These are phyloP conservation scores for Syndactyla subalaris DNA, from an alignment of 2,797 vertebrate species.

Conservation along the genomic window DNA sequence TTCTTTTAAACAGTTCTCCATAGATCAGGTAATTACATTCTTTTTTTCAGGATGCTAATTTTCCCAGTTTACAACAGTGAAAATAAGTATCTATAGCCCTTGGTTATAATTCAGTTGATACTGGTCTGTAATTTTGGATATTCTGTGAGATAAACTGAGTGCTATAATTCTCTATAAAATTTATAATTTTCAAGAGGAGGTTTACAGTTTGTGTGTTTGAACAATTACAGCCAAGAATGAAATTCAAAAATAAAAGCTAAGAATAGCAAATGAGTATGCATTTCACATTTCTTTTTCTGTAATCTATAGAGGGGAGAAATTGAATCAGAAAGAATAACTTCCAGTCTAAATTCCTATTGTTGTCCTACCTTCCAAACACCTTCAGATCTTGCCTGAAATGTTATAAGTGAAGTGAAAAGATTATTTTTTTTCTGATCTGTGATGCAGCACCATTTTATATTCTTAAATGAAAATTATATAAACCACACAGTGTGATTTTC, in stretches of 20 bases:
- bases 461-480: background rate
- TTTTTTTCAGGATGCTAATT: background rate
- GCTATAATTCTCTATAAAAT: background rate
- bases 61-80: background rate
- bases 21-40: background rate
- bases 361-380: background rate
- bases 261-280: background rate
- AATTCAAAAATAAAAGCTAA: constrained; percentile 5
- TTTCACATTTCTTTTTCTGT: background rate
- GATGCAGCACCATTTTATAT: background rate
- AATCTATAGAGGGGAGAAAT: background rate
- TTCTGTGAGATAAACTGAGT: background rate
- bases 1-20: background rate
- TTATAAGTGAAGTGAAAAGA: background rate
- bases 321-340: background rate
- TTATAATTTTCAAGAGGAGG: background rate
- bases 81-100: background rate
- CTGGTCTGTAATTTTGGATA: background rate
- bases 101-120: background rate
- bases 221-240: background rate
- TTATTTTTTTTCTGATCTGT: background rate
- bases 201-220: background rate
- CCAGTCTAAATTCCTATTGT: background rate
- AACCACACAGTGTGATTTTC: background rate
- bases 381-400: background rate